phyloP scores from a whole-genome alignment of 1,140 invertebrate genomes.

The Aphelinus atriplicis region DNA sequence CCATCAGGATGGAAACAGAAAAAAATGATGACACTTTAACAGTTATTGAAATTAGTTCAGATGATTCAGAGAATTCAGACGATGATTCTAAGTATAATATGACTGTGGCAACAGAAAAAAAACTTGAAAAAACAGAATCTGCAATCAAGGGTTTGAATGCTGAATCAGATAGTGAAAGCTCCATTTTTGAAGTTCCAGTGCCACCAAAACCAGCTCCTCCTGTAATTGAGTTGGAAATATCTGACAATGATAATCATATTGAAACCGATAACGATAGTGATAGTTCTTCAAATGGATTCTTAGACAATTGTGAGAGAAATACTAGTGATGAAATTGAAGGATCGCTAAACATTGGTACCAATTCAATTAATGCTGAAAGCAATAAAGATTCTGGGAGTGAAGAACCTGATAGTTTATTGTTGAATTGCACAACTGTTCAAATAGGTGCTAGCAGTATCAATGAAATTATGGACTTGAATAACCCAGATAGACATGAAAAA shows the following conservation, averaged over 20 bases:
- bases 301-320: neutral
- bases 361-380: neutral
- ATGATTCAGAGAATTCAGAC: slow-evolving; percentile 28
- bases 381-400: slow-evolving; percentile 43
- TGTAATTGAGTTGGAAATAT: slow-evolving; percentile 56
- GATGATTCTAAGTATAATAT: slow-evolving; percentile 35
- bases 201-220: slow-evolving; percentile 57
- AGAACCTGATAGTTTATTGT: slow-evolving; percentile 34
- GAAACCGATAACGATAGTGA: slow-evolving; percentile 26
- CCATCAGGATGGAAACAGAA: slow-evolving; percentile 26
- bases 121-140: slow-evolving; percentile 1
- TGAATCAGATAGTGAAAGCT: slow-evolving; percentile 55
- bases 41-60: slow-evolving; percentile 40
- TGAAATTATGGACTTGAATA: slow-evolving; percentile 44
- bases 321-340: too few species aligned
- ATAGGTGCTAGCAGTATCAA: slow-evolving; percentile 43
- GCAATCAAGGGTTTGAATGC: slow-evolving; percentile 19
- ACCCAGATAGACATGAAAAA: slow-evolving; percentile 13
- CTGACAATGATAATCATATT: slow-evolving; percentile 41
- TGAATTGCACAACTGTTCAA: slow-evolving; percentile 52
- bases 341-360: slow-evolving; percentile 12
- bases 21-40: slow-evolving; percentile 12
- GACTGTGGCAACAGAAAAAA: slow-evolving; percentile 28
- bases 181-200: slow-evolving; percentile 60
- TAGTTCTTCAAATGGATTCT: neutral